Evolutionary conservation across 2,113 vertebrate species (phyloP).

Genomic region (Tenebrosternarchus preto): DNA sequence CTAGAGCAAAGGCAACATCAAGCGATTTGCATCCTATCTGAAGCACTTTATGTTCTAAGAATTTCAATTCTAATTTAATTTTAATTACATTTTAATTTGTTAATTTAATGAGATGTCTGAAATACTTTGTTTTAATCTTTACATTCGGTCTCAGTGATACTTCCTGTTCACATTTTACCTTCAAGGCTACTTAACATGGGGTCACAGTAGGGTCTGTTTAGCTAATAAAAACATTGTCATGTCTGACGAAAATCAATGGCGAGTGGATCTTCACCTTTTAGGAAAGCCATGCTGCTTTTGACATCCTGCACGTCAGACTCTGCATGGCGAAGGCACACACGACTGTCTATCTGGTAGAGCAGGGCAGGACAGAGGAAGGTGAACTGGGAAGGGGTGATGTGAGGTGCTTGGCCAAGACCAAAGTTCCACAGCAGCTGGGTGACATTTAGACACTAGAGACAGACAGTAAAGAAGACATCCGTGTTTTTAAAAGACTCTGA

Average conservation of each 20-base stretch:
- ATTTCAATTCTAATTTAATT: too few relatives aligned
- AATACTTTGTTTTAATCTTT: too few relatives aligned
- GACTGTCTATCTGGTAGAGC: constrained; percentile 85
- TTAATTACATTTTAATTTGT: too few relatives aligned
- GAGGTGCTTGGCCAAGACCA: constrained; percentile 70
- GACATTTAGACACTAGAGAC: constrained; percentile 79
- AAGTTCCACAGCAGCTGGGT: constrained; percentile 81
- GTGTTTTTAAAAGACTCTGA: background rate
- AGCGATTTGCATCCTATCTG: too few relatives aligned
- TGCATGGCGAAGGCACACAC: constrained; percentile 78
- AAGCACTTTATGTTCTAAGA: too few relatives aligned
- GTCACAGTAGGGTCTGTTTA: background rate
- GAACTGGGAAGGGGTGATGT: constrained; percentile 81
- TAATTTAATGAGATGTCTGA: too few relatives aligned
- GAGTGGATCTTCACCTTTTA: constrained; percentile 56
- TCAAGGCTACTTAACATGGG: background rate
- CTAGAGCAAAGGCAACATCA: too few relatives aligned
- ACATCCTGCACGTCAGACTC: constrained; percentile 51
- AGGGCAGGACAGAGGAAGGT: constrained; percentile 82
- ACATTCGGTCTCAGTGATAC: too few relatives aligned
- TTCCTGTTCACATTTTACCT: background rate
- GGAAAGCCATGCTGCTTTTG: constrained; percentile 48
- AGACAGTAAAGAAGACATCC: background rate
- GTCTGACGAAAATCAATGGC: background rate
- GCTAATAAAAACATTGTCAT: background rate